Conservation (phyloP, 2,113 vertebrate species). For the Halichoerus grypus region DNA sequence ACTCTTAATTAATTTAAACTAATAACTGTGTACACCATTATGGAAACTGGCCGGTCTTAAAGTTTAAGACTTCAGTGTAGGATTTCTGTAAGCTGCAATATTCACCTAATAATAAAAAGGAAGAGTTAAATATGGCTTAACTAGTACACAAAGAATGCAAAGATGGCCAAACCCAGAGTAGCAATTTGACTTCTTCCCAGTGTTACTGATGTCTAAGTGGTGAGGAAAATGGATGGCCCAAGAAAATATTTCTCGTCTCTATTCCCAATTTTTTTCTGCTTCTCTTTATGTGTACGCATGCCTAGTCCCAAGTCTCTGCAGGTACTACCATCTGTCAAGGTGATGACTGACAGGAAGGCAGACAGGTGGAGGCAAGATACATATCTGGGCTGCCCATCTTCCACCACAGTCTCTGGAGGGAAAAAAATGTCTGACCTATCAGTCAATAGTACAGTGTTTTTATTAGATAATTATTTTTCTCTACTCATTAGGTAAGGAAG, state of each 20-base stretch:
- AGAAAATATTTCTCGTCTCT: neutral
- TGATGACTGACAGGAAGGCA: neutral
- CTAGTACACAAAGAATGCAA: conserved; percentile 35
- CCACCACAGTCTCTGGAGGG: neutral
- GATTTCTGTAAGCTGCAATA: neutral
- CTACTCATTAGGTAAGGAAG: neutral
- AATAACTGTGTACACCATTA: neutral
- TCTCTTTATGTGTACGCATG: neutral
- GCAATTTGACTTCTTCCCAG: neutral
- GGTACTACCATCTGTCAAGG: neutral
- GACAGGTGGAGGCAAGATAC: neutral
- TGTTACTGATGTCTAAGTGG: neutral
- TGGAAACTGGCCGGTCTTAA: neutral
- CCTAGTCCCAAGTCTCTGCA: neutral
- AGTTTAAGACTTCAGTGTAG: neutral
- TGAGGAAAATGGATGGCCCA: neutral
- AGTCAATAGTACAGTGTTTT: neutral
- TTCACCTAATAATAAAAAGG: neutral
- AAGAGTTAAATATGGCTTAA: conserved; percentile 10
- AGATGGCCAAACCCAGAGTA: neutral
- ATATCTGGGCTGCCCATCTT: neutral
- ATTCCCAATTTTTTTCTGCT: neutral
- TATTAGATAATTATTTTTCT: conserved; percentile 26
- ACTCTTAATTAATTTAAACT: neutral
- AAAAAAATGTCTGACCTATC: conserved; percentile 2